A percentile compares a stretch with the other conserved stretches of the same genome.
These are phyloP conservation scores for Drosophila barbarae DNA, from an alignment of 2,888 invertebrate species.

Conservation along the genomic window DNA sequence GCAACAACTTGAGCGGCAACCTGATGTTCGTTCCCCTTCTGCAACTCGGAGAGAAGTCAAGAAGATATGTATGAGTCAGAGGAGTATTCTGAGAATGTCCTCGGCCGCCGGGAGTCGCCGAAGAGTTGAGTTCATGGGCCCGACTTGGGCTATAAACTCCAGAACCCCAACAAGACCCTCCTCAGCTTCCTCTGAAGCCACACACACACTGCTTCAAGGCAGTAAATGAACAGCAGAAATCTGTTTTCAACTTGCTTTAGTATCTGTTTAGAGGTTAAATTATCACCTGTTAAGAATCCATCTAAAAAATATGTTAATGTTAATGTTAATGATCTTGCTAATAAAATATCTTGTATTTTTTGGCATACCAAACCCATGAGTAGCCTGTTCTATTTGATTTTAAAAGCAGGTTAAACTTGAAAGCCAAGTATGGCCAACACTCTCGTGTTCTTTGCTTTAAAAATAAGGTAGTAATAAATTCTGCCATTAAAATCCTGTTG, in stretches of 20 bases:
- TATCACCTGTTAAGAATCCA: not conserved
- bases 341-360: not conserved
- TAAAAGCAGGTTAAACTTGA: not conserved
- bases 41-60: conserved; percentile 12
- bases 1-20: conserved; percentile 29
- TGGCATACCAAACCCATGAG: not conserved
- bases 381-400: not conserved
- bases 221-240: conserved; percentile 5
- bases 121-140: conserved; percentile 26
- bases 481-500: conserved; percentile 1
- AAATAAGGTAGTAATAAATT: conserved; percentile 3
- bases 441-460: not conserved
- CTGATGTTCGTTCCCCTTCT: conserved; percentile 19
- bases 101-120: conserved; percentile 11
- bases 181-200: conserved; percentile 9
- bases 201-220: not conserved
- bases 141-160: conserved; percentile 10
- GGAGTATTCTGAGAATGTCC: conserved; percentile 34
- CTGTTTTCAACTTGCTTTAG: not conserved
- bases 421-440: not conserved
- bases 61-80: conserved; percentile 29
- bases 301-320: not conserved
- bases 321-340: not conserved
- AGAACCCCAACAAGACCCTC: conserved; percentile 10
- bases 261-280: not conserved